Percentiles rank a stretch among this genome's conserved stretches.
phyloP scores from a whole-genome alignment of 1,140 invertebrate species.

The Spodoptera litura region DNA sequence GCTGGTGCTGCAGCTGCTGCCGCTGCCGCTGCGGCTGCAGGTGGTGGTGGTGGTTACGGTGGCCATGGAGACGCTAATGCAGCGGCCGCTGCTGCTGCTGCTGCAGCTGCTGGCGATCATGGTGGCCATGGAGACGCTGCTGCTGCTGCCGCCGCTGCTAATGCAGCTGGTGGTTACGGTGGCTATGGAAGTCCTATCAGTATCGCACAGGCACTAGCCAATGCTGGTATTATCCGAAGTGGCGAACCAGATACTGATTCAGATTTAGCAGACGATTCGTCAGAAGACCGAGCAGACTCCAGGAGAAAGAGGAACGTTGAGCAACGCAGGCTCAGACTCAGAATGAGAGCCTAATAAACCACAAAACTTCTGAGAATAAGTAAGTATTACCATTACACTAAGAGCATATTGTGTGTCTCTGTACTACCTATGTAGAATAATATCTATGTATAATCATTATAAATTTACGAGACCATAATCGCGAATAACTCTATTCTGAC shows the following conservation, averaged over 20 bases:
- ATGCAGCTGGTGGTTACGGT: not conserved
- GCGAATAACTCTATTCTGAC: too few relatives aligned
- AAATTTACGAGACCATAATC: not conserved
- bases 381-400: not conserved
- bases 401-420: not conserved
- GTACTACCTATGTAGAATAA: not conserved
- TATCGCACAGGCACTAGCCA: not conserved
- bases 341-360: constrained; percentile 32
- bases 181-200: not conserved
- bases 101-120: constrained; percentile 38
- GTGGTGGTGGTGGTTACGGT: constrained; percentile 24
- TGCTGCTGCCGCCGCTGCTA: constrained; percentile 3
- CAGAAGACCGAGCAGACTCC: not conserved
- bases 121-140: constrained; percentile 28
- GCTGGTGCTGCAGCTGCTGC: constrained; percentile 47
- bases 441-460: not conserved
- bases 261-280: not conserved
- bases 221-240: constrained; percentile 18
- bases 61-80: constrained; percentile 14
- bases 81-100: constrained; percentile 37
- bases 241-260: not conserved
- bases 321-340: constrained; percentile 6
- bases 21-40: not conserved
- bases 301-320: constrained; percentile 26
- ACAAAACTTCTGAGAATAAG: constrained; percentile 7